These are phyloP conservation scores for Labeo calbasu DNA, from an alignment of 2,797 vertebrate species.

Conservation along the genomic window DNA sequence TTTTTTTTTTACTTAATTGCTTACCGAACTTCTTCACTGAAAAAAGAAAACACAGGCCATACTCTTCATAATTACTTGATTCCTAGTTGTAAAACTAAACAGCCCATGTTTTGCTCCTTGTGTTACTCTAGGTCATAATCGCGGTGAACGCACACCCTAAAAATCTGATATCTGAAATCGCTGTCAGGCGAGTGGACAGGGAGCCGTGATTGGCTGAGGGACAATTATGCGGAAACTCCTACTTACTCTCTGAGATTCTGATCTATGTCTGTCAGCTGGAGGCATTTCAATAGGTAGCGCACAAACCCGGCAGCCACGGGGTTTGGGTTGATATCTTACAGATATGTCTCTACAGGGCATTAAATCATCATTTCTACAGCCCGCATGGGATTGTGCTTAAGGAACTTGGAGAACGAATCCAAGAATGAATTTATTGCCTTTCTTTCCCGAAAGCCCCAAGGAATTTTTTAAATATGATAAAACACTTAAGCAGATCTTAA, in stretches of 20 bases:
- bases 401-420: constrained; percentile 50
- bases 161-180: constrained; percentile 61
- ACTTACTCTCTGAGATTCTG: constrained; percentile 61
- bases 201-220: constrained; percentile 70
- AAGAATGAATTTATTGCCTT: constrained; percentile 53
- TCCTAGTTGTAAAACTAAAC: constrained; percentile 9
- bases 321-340: constrained; percentile 56
- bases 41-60: constrained; percentile 3
- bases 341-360: constrained; percentile 43
- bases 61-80: constrained; percentile 20
- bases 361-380: constrained; percentile 59
- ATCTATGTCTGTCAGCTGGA: constrained; percentile 61
- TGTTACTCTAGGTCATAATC: constrained; percentile 40
- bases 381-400: constrained; percentile 57
- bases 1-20: constrained; percentile 13
- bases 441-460: constrained; percentile 42
- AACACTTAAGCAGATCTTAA: constrained; percentile 11
- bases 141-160: background rate
- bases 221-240: constrained; percentile 70
- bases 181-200: constrained; percentile 65
- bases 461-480: constrained; percentile 29
- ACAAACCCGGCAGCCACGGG: constrained; percentile 57
- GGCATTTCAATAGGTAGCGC: constrained; percentile 62
- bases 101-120: constrained; percentile 2
- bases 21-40: background rate